A percentile compares a stretch with the other conserved stretches of the same genome.
phyloP scores from a whole-genome alignment of 2,888 invertebrate genomes.

The Cryptocheilus praepositus region DNA sequence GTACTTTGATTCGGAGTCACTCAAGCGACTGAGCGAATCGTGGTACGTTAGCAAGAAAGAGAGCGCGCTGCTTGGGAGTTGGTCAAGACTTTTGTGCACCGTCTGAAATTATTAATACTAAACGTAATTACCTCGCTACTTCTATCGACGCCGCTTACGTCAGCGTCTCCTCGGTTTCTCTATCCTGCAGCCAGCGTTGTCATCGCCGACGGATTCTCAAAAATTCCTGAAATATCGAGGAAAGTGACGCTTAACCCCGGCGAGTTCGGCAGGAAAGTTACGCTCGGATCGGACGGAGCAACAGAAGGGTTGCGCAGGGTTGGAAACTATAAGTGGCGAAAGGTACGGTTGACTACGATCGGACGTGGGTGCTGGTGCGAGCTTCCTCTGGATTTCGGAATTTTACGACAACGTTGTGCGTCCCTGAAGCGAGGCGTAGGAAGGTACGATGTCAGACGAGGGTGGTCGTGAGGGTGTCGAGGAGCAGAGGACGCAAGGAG shows the following conservation, averaged over 20 bases:
- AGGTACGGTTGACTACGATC: constrained; percentile 11
- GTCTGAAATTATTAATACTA: constrained; percentile 47
- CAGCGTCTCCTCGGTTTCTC: not conserved
- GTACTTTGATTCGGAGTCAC: not conserved
- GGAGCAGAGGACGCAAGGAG: constrained; percentile 12
- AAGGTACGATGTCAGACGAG: constrained; percentile 67
- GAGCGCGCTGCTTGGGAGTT: not conserved
- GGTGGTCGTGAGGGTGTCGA: constrained; percentile 29
- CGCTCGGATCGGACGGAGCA: constrained; percentile 12
- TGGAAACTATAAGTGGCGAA: not conserved
- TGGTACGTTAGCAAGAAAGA: not conserved
- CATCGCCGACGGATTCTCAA: constrained; percentile 37
- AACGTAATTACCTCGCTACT: constrained; percentile 44
- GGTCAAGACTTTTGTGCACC: constrained; percentile 22
- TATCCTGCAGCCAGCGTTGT: not conserved
- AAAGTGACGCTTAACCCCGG: constrained; percentile 45
- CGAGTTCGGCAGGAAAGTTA: constrained; percentile 42
- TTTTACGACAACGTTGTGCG: constrained; percentile 55
- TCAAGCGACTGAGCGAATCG: not conserved
- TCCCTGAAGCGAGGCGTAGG: constrained; percentile 65
- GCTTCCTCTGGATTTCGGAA: constrained; percentile 56
- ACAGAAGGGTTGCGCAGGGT: not conserved
- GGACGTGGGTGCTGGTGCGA: constrained; percentile 15
- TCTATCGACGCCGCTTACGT: constrained; percentile 34
- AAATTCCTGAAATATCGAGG: constrained; percentile 51